Evolutionary conservation across 2,113 vertebrate genomes (phyloP).

Genomic region (Spea bombifrons): DNA sequence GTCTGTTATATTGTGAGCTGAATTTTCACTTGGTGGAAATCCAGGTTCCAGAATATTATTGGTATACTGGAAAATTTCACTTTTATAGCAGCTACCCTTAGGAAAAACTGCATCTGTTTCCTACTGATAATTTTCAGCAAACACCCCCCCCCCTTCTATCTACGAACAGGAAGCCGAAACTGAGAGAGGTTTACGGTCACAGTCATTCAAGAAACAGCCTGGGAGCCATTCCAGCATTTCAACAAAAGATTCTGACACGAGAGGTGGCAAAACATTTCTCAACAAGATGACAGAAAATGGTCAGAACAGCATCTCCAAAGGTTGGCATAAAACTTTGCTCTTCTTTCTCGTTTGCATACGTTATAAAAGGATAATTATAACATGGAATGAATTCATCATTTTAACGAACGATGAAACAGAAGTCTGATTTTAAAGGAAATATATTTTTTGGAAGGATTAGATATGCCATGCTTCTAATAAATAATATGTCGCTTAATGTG

Average conservation of each 20-base stretch:
- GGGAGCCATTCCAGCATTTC: slow-evolving; percentile 52
- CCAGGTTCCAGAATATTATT: slow-evolving; percentile 43
- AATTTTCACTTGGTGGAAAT: neutral
- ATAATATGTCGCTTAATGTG: too few species aligned
- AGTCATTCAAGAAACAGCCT: slow-evolving; percentile 55
- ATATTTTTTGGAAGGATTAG: too few species aligned
- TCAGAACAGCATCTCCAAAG: slow-evolving; percentile 58
- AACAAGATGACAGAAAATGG: slow-evolving; percentile 64
- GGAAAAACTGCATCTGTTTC: slow-evolving; percentile 52
- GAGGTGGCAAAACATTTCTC: slow-evolving; percentile 60
- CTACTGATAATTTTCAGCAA: slow-evolving; percentile 58
- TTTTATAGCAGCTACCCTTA: slow-evolving; percentile 18
- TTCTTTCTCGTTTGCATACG: slow-evolving; percentile 31
- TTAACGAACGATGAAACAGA: neutral
- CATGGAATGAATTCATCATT: neutral
- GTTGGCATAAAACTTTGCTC: slow-evolving; percentile 55
- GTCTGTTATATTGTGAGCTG: neutral
- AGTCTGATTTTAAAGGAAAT: neutral
- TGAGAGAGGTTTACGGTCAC: slow-evolving; percentile 61
- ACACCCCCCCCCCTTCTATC: slow-evolving; percentile 54
- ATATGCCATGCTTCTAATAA: too few species aligned
- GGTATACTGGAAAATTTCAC: slow-evolving; percentile 50
- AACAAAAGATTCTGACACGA: slow-evolving; percentile 56
- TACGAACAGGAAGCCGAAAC: slow-evolving; percentile 67
- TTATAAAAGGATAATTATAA: neutral